Percentiles rank a stretch among this genome's conserved stretches.
Conservation (phyloP, 2,113 vertebrate genomes). For the Blennius ocellaris region DNA sequence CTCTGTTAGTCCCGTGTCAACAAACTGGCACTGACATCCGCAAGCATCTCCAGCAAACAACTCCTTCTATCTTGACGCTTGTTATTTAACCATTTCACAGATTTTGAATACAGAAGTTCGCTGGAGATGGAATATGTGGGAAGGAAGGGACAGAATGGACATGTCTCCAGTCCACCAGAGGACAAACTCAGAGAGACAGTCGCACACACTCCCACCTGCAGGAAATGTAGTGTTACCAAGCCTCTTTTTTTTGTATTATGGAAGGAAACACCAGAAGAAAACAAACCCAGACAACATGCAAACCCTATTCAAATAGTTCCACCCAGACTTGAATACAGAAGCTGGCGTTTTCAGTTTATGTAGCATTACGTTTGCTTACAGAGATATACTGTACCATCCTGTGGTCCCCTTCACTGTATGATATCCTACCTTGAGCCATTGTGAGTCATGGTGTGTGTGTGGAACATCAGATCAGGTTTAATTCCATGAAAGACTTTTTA, state of each 20-base stretch:
- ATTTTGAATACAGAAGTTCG: not conserved
- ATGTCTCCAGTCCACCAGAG: too few species aligned
- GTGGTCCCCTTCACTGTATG: not conserved
- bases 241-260: too few species aligned
- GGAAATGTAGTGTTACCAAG: too few species aligned
- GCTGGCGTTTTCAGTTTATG: too few species aligned
- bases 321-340: too few species aligned
- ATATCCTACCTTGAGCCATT: not conserved
- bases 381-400: not conserved
- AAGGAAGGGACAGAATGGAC: too few species aligned
- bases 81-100: not conserved
- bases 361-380: not conserved
- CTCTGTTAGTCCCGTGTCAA: conserved; percentile 25
- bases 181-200: too few species aligned
- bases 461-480: not conserved
- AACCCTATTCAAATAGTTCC: too few species aligned
- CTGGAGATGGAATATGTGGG: not conserved
- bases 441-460: conserved; percentile 1
- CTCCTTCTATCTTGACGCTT: not conserved
- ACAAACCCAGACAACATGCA: too few species aligned
- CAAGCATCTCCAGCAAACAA: conserved; percentile 3
- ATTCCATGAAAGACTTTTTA: too few species aligned
- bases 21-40: not conserved
- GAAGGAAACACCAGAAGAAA: too few species aligned
- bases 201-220: too few species aligned